Evolutionary conservation across 2,888 invertebrate species (phyloP), one percentile per base, ranked within the genome.

Genomic region (Polia nebulosa): DNA sequence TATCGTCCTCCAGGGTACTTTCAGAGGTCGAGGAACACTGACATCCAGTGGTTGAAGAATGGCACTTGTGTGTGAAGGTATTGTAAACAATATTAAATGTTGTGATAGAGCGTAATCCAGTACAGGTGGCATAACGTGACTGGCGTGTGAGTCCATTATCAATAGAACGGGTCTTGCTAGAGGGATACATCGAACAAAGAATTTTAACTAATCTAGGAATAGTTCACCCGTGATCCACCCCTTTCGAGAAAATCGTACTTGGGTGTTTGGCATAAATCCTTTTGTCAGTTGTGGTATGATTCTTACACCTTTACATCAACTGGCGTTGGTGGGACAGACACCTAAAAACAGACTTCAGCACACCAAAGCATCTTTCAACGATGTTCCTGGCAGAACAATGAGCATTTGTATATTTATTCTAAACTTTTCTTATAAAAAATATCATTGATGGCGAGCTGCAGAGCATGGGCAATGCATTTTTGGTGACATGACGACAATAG

Each of bases 81-180:
- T 41, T 36, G 82, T 81, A 61, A 82, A 77, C 47, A 82, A 67
- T 47, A 76, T 47, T 25, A 82, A 73, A n/a, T 78, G 56, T 52
- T 74, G 57, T 29, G 65, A 56, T 68, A 34, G 61, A 39, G 74
- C 70, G 52, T 59, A 66, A 25, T 67, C 47, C 52, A 78, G 52
- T 41, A 78, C 62, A 39, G 65, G 25, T 59, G 79, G 72, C 34
- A 39, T 57, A 53, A 82, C 61, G 56, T 82, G 73, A 45, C 72
- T 71, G 25, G 76, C 74, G 72, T 81, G 83, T 56, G 77, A 83
- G 64, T 83, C 76, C 80, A 82, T 79, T 39, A 80, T 73, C 25
- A 84, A 56, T 29, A 83, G 55, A 27, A 78, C 73, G 47, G 75
- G 74, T 51, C 72, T 65, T 65, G 61, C 69, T 39, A 78, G 80